Evolutionary conservation across 2,888 invertebrate genomes (phyloP), one percentile per base, ranked within the genome.

Genomic region (Hirudinaria manillensis): DNA sequence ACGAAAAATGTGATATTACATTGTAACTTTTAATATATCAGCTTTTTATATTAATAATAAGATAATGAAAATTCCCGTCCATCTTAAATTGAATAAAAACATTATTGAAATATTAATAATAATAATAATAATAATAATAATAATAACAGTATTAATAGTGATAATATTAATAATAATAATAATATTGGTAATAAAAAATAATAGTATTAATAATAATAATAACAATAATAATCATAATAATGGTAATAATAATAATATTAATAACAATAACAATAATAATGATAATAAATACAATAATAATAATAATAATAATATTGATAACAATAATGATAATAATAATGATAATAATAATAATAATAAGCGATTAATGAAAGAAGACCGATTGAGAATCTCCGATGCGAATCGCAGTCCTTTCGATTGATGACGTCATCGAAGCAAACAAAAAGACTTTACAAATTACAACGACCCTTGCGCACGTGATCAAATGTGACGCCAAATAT

Each of bases 201-300:
- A 56, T 56, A 13, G 13, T 27, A 56, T 3, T 56, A 56, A 56
- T 27, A 56, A 56, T 56, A 56, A 56, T 27, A 56, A 56, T 56
- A 56, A 56, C 13, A 56, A 56, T 56, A 56, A 7, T 27, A 56
- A 56, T 56, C 3, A 56, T 27, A 56, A 7, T 56, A 56, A 56
- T 27, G 13, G 13, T 56, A 56, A 56, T 27, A 56, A 56, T 56
- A 56, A 56, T 27, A 56, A 56, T 56, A 56, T 7, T 27, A 56
- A 56, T 56, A 56, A 13, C 56, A 56, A 56, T 56, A 56, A 61
- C 16, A 61, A 61, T 61, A 61, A 61, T 29, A 61, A 61, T 61
- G 1, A 61, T 29, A 7, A 61, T 61, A 7, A 61, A 13, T 6
- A 61, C n/a, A 2, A 61, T 29, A 61, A 7, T 61, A 61, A 61